Evolutionary conservation across 2,113 vertebrate genomes (phyloP).

Genomic region (Empidonax traillii): DNA sequence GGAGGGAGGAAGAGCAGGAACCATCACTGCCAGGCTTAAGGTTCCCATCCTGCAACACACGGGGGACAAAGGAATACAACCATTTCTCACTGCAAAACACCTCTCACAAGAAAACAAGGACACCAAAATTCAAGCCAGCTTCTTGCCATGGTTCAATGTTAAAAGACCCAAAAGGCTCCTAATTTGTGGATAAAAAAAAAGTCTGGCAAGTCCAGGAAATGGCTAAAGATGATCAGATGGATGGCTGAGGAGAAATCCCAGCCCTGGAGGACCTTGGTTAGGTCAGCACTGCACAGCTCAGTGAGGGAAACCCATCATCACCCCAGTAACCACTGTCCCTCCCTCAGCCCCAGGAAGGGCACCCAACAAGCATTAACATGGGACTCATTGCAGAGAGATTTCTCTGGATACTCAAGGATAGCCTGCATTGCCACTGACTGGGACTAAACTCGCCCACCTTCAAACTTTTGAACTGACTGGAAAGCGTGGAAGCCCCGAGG

Average conservation of each 20-base stretch:
- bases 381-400: not conserved
- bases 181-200: not conserved
- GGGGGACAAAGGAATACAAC: not conserved
- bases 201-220: not conserved
- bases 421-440: not conserved
- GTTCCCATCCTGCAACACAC: not conserved
- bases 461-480: slow-evolving; percentile 58
- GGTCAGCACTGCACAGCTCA: not conserved
- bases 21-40: not conserved
- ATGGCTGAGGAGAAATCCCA: not conserved
- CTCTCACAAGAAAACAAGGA: not conserved
- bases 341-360: not conserved
- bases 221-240: not conserved
- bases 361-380: not conserved
- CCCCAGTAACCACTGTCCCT: not conserved
- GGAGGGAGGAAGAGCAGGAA: not conserved
- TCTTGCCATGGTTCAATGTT: not conserved
- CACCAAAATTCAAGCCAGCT: not conserved
- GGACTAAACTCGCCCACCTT: slow-evolving; percentile 10
- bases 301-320: not conserved
- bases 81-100: not conserved
- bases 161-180: not conserved
- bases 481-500: slow-evolving; percentile 45
- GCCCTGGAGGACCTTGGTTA: rapidly evolving
- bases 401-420: not conserved